Evolutionary conservation across 2,888 invertebrate genomes (phyloP), one percentile per base, ranked within the genome.

Genomic region (Physocephala rufipes): DNA sequence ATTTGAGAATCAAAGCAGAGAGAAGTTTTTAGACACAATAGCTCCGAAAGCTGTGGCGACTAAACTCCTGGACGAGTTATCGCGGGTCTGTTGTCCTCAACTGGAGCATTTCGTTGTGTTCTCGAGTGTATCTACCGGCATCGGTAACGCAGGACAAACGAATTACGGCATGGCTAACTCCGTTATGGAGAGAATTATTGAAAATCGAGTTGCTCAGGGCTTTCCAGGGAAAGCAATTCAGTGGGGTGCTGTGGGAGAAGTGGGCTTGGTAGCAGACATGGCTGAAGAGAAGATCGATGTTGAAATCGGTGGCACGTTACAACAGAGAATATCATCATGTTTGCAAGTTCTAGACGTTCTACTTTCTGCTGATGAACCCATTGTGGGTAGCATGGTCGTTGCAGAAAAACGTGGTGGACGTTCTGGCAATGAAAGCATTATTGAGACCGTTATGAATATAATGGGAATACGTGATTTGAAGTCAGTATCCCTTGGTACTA

Each of bases 221-320:
- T 87, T 91, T 0, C 93, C 94, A 2, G 95, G 89, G 0, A 83
- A 94, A 67, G 95, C 95, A 1, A 90, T 96, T 15, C 94, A 96
- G 83, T 96, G 95, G 95, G 96, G 96, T 59, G 95, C 95, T 30
- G 89, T 96, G 68, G 96, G 95, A 71, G 95, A 96, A 85, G 90
- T 91, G 59, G 95, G 95, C 74, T 87, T 95, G 1, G 91, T 94
- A 26, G 90, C 93, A 12, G 93, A 94, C 65, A 89, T 90, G 89
- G 88, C 90, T 77, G 90, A 91, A 68, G 90, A 90, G 0, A 88
- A 90, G 71, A 88, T 90, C 45, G 90, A 91, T 74, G 82, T 91
- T 13, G 89, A 90, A 70, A 91, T 91, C 49, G 89, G 90, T 72
- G 95, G 95, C 16, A 95, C 95, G 0, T 86, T 94, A 2, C 95